Percentiles rank a stretch among this genome's conserved stretches.
Conservation (phyloP, 2,113 vertebrate species). For the Rhynchopsitta pachyrhyncha region DNA sequence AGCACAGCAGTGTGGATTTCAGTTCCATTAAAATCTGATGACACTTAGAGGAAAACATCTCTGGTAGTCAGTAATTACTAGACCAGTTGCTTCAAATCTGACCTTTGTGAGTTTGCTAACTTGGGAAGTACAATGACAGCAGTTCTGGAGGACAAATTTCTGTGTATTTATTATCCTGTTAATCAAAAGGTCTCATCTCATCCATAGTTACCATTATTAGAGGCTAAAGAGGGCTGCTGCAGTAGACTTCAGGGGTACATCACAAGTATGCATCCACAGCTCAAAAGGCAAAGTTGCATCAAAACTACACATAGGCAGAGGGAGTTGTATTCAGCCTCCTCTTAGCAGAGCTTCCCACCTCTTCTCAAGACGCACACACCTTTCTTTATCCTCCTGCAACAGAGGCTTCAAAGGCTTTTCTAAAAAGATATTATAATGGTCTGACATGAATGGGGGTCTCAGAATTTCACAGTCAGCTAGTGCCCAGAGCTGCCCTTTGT, state of each 20-base stretch:
- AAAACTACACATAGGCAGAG: neutral
- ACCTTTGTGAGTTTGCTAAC: neutral
- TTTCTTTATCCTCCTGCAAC: neutral
- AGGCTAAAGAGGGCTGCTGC: neutral
- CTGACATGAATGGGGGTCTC: neutral
- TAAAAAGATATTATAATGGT: neutral
- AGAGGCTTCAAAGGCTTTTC: neutral
- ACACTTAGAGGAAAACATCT: neutral
- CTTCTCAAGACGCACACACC: neutral
- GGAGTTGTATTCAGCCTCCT: neutral
- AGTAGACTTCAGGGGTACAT: neutral
- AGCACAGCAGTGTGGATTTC: neutral
- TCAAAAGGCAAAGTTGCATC: neutral
- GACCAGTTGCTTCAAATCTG: neutral
- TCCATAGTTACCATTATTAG: accelerated
- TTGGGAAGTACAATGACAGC: neutral
- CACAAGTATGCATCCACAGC: accelerated
- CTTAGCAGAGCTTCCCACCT: neutral
- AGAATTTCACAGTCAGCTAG: neutral
- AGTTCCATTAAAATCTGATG: neutral
- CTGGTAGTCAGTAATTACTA: neutral
- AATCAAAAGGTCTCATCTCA: neutral
- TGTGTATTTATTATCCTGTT: neutral
- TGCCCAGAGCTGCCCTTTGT: neutral
- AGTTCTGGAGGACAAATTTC: neutral